Conservation (phyloP, 2,113 vertebrate species). For the Cranoglanis bouderius region DNA sequence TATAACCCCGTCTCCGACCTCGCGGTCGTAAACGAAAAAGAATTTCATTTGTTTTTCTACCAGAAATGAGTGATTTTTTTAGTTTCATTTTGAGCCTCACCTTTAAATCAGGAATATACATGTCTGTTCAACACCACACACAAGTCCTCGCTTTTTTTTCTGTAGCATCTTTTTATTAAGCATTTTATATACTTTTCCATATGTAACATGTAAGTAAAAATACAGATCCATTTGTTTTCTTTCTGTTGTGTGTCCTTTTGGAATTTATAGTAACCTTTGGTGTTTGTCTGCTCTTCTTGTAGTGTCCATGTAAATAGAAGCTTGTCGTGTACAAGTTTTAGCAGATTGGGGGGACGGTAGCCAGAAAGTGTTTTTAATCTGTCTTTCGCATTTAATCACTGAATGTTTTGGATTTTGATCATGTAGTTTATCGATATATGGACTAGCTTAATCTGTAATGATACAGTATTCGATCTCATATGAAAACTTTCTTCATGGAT, state of each 20-base stretch:
- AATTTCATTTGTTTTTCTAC: neutral
- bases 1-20: neutral
- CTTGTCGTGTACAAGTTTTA: neutral
- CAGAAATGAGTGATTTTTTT: conserved; percentile 8
- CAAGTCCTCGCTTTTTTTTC: conserved; percentile 28
- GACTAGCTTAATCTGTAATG: neutral
- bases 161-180: conserved; percentile 55
- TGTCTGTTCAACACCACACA: conserved; percentile 33
- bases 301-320: conserved; percentile 2
- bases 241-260: neutral
- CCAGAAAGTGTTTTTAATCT: neutral
- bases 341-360: neutral
- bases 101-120: conserved; percentile 22
- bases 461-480: neutral
- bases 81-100: conserved; percentile 14
- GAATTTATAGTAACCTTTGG: neutral
- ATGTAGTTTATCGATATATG: neutral
- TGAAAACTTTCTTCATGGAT: conserved; percentile 24
- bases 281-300: neutral
- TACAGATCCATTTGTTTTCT: conserved; percentile 19
- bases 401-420: neutral
- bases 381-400: conserved; percentile 7
- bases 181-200: conserved; percentile 54
- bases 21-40: neutral
- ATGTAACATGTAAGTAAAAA: conserved; percentile 20